Evolutionary conservation across 1,140 invertebrate genomes (phyloP).

Genomic region (Galendromus occidentalis): DNA sequence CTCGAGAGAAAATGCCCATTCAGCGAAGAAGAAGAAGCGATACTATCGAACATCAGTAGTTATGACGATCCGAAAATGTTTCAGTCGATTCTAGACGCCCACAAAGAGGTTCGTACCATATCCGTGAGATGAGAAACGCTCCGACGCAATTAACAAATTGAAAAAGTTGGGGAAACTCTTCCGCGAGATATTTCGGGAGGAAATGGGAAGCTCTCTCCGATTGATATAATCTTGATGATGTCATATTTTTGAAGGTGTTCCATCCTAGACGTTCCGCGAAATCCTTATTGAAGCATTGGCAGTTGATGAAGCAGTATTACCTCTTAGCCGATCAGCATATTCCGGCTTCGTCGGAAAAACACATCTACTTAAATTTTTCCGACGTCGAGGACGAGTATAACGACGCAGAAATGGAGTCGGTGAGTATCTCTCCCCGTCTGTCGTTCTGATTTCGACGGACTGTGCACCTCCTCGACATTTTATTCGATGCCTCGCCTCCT

Average conservation of each 20-base stretch:
- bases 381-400: constrained; percentile 76
- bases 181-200: no score
- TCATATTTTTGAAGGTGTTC: constrained; percentile 42
- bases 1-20: constrained; percentile 21
- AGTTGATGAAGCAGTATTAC: constrained; percentile 76
- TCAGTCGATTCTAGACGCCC: background rate
- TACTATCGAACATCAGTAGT: background rate
- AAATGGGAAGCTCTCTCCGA: background rate
- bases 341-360: constrained; percentile 14
- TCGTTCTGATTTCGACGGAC: no score
- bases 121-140: no score
- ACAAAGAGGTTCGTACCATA: background rate
- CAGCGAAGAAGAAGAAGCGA: background rate
- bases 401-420: constrained; percentile 48
- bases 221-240: background rate
- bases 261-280: constrained; percentile 67
- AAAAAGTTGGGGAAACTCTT: no score
- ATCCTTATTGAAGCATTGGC: constrained; percentile 67
- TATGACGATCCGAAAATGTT: background rate
- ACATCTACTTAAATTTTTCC: constrained; percentile 50
- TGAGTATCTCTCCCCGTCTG: no score
- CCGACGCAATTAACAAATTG: no score
- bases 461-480: constrained; percentile 14
- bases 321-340: constrained; percentile 63
- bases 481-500: constrained; percentile 20